These are phyloP conservation scores for Phasianus colchicus DNA, from an alignment of 2,113 vertebrate species.

Conservation along the genomic window DNA sequence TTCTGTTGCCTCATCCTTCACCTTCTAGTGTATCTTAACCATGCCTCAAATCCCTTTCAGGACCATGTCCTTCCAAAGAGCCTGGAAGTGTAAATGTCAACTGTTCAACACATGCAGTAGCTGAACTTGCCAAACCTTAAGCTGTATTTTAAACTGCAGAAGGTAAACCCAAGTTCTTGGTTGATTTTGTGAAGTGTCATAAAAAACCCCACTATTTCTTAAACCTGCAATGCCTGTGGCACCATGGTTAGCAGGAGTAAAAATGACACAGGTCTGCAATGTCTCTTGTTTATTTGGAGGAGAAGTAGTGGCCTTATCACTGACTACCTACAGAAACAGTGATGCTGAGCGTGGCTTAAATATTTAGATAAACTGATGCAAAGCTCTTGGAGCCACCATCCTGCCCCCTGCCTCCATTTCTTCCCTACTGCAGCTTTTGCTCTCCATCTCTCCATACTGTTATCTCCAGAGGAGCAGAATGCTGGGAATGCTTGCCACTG, in stretches of 20 bases:
- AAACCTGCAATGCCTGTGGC: neutral
- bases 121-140: neutral
- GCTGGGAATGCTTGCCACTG: neutral
- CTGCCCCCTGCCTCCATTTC: rapidly evolving
- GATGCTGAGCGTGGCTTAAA: neutral
- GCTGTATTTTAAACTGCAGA: neutral
- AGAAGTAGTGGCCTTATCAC: neutral
- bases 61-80: neutral
- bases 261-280: neutral
- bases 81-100: neutral
- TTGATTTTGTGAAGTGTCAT: neutral
- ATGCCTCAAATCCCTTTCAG: neutral
- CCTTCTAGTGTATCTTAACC: neutral
- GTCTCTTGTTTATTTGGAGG: neutral
- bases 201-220: neutral
- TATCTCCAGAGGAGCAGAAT: neutral
- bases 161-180: neutral
- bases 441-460: rapidly evolving
- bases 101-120: neutral
- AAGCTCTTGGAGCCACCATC: neutral
- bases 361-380: neutral
- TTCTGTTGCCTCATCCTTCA: neutral
- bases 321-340: neutral
- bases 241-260: neutral
- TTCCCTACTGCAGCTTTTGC: neutral